These are phyloP conservation scores for Saguinus imperator DNA, from an alignment of 2,113 vertebrate genomes.

Conservation along the genomic window DNA sequence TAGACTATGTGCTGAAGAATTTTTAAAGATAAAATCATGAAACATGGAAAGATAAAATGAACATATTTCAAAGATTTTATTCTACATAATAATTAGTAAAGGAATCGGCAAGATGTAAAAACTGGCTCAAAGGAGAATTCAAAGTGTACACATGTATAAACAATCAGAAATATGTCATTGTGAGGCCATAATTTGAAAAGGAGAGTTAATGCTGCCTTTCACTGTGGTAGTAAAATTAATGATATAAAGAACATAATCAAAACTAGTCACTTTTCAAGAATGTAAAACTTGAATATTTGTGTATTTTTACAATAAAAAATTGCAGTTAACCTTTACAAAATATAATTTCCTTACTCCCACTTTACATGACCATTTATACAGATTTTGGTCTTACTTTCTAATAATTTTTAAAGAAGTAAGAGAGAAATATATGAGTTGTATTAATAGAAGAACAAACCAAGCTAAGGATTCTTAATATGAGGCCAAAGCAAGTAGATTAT, in stretches of 20 bases:
- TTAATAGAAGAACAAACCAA: background rate
- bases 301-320: background rate
- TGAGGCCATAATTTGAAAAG: background rate
- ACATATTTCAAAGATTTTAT: background rate
- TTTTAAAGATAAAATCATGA: background rate
- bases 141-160: background rate
- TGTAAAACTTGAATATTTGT: background rate
- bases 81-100: background rate
- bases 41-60: background rate
- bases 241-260: slow-evolving; percentile 12
- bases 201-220: slow-evolving; percentile 36
- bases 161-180: background rate
- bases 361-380: background rate
- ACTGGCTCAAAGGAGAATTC: background rate
- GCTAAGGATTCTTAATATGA: background rate
- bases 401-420: background rate
- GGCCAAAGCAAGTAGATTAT: too few relatives aligned
- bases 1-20: background rate
- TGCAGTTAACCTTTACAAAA: background rate
- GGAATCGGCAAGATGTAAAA: background rate
- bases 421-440: background rate
- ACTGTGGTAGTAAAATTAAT: slow-evolving; percentile 64
- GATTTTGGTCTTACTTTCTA: background rate
- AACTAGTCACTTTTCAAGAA: slow-evolving; percentile 60
- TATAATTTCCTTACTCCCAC: background rate